Conservation (phyloP, 2,797 vertebrate species). For the Stomatorhinus walkeri region DNA sequence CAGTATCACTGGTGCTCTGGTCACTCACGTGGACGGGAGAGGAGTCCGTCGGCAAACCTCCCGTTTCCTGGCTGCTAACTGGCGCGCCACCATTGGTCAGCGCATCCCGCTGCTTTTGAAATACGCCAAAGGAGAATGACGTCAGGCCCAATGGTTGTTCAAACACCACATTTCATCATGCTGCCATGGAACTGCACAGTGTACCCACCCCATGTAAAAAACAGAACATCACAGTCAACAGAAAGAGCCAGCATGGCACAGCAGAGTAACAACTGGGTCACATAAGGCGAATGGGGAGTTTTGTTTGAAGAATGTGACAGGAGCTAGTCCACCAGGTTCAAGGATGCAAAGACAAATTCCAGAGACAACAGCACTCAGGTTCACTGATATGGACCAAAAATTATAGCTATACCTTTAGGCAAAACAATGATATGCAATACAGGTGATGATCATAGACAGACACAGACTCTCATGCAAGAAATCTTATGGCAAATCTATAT, state of each 20-base stretch:
- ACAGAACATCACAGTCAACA: neutral
- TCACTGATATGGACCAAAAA: neutral
- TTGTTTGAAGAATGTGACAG: neutral
- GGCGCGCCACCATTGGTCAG: neutral
- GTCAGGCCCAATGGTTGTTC: neutral
- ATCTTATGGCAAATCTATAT: no score
- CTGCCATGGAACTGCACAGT: neutral
- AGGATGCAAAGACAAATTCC: neutral
- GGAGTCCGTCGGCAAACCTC: neutral
- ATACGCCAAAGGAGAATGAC: neutral
- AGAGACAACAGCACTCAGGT: neutral
- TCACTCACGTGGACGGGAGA: constrained; percentile 47
- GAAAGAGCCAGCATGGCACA: neutral
- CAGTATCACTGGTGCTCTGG: constrained; percentile 52
- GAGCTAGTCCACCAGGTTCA: neutral
- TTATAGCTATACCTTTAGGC: neutral
- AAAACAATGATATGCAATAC: neutral
- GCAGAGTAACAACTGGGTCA: neutral
- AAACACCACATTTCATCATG: neutral
- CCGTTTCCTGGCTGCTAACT: neutral
- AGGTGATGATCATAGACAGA: no score
- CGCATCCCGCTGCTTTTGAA: constrained; percentile 35
- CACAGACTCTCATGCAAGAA: no score
- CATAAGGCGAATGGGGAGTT: neutral
- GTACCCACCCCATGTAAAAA: neutral